These are phyloP conservation scores for Dipodomys merriami DNA, from an alignment of 2,113 vertebrate genomes.

Conservation along the genomic window DNA sequence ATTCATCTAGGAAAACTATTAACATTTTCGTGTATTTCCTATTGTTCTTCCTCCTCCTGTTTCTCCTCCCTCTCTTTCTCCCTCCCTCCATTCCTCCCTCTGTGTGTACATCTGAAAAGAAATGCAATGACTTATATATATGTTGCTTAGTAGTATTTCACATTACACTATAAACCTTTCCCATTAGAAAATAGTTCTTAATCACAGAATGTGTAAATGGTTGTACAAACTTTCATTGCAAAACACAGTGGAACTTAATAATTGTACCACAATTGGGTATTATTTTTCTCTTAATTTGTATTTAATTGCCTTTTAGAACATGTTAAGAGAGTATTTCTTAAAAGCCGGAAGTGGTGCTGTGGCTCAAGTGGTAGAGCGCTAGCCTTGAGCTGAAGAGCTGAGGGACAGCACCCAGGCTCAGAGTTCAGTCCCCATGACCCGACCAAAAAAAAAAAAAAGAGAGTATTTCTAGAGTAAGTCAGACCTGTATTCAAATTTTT, in stretches of 20 bases:
- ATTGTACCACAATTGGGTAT: not conserved
- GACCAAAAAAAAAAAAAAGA: no score
- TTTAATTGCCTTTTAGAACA: constrained; percentile 15
- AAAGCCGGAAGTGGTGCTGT: no score
- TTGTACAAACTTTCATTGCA: constrained; percentile 4
- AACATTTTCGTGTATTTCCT: not conserved
- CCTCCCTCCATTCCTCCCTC: not conserved
- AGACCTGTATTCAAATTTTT: constrained; percentile 47
- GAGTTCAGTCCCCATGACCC: no score
- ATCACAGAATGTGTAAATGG: not conserved
- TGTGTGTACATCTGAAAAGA: not conserved
- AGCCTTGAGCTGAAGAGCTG: no score
- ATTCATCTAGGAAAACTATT: not conserved
- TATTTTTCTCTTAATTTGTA: constrained; percentile 6
- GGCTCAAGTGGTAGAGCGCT: no score
- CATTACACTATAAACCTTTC: constrained; percentile 17
- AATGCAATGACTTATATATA: constrained; percentile 10
- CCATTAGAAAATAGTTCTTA: constrained; percentile 37
- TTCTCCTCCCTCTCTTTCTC: not conserved
- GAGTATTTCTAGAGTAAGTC: not conserved
- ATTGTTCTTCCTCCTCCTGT: not conserved
- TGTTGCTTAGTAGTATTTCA: constrained; percentile 16
- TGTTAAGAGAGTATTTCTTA: not conserved
- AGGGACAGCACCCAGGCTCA: no score
- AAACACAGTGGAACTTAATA: constrained; percentile 24